These are phyloP conservation scores for Eubasilissa splendida DNA, from an alignment of 2,888 invertebrate species.

Conservation along the genomic window DNA sequence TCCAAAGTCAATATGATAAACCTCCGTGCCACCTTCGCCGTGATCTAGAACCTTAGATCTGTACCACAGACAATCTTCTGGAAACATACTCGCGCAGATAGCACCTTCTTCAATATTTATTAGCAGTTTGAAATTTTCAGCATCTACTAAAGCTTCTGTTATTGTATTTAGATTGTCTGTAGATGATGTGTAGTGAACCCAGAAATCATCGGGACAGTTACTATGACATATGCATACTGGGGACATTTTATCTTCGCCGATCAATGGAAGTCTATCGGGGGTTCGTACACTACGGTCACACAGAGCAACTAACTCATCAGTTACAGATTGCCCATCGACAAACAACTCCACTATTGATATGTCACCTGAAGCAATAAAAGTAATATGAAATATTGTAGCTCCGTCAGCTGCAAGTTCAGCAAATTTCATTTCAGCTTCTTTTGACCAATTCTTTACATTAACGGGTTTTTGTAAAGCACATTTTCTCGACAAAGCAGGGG, in stretches of 20 bases:
- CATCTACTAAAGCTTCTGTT: slow-evolving; percentile 72
- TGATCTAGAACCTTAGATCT: slow-evolving; percentile 76
- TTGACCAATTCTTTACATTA: slow-evolving; percentile 76
- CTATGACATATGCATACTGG: slow-evolving; percentile 75
- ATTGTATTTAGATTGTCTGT: slow-evolving; percentile 75
- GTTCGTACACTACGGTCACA: slow-evolving; percentile 61
- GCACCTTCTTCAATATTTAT: slow-evolving; percentile 73
- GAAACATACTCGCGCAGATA: slow-evolving; percentile 78
- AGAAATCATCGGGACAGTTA: slow-evolving; percentile 81
- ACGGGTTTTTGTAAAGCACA: slow-evolving; percentile 76
- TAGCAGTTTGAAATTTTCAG: slow-evolving; percentile 69
- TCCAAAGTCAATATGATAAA: slow-evolving; percentile 81
- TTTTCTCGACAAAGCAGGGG: slow-evolving; percentile 75
- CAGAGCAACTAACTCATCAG: slow-evolving; percentile 73
- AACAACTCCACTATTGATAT: slow-evolving; percentile 77
- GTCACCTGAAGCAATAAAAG: slow-evolving; percentile 78
- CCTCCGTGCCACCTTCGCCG: slow-evolving; percentile 72
- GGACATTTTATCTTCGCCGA: slow-evolving; percentile 33
- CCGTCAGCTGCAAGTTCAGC: slow-evolving; percentile 79
- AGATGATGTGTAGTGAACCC: slow-evolving; percentile 77
- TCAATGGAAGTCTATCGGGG: slow-evolving; percentile 18
- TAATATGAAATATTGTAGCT: slow-evolving; percentile 79
- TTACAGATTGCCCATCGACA: slow-evolving; percentile 76
- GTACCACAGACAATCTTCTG: slow-evolving; percentile 80
- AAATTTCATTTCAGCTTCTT: slow-evolving; percentile 78